Evolutionary conservation across 53 echinoderm and acorn worm genomes (phyloP).

Genomic region (Patiria pectinifera): DNA sequence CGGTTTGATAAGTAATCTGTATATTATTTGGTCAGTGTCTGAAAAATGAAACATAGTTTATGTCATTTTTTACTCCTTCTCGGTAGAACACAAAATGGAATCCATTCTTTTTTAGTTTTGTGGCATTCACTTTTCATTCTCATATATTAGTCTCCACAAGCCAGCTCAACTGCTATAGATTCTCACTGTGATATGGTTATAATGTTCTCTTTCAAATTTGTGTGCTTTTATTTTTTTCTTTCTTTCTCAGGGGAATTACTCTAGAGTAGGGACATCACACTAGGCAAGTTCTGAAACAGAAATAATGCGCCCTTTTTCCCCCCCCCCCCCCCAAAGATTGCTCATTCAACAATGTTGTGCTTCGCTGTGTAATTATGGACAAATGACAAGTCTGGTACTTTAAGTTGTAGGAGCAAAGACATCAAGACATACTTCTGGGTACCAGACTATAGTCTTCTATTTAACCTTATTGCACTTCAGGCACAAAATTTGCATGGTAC

Average conservation of each 20-base stretch:
- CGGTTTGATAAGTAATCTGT: not conserved
- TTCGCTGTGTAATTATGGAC: not conserved
- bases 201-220: not conserved
- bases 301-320: not conserved
- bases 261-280: not conserved
- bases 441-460: no score
- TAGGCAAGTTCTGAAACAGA: not conserved
- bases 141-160: no score
- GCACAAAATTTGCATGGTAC: not conserved
- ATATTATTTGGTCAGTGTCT: not conserved
- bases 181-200: not conserved
- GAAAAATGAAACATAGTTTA: not conserved
- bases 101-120: no score
- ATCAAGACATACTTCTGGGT: no score
- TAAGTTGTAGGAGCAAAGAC: no score
- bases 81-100: not conserved
- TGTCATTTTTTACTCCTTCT: not conserved
- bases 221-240: not conserved
- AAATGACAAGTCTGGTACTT: not conserved
- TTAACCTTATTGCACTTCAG: no score
- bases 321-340: not conserved
- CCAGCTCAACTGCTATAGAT: not conserved
- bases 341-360: no score
- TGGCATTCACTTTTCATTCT: not conserved
- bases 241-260: not conserved